phyloP scores from a whole-genome alignment of 2,113 vertebrate genomes.

The Lasiurus cinereus region DNA sequence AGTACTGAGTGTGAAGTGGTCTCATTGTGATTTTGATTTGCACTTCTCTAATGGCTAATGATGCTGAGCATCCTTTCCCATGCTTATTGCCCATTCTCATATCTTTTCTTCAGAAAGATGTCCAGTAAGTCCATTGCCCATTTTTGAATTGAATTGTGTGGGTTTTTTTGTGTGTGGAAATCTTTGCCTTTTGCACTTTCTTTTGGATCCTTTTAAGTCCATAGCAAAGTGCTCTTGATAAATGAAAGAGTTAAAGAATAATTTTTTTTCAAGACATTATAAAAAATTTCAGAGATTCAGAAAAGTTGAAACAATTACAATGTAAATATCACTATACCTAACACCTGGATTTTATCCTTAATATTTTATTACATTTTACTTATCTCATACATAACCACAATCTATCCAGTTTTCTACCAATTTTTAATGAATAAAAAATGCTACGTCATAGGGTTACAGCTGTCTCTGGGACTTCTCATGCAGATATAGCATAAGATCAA shows the following conservation, averaged over 20 bases:
- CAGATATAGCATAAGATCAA: neutral
- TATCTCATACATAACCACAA: neutral
- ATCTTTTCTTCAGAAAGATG: neutral
- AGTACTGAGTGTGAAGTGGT: neutral
- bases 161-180: neutral
- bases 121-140: neutral
- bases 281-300: slow-evolving; percentile 32
- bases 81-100: neutral
- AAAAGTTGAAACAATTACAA: neutral
- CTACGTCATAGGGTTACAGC: neutral
- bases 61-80: neutral
- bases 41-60: neutral
- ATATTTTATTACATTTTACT: neutral
- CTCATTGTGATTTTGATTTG: neutral
- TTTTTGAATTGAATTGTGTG: neutral
- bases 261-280: neutral
- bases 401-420: neutral
- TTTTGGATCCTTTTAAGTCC: neutral
- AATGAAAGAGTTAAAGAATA: slow-evolving; percentile 17
- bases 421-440: slow-evolving; percentile 45
- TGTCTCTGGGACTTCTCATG: neutral
- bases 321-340: neutral
- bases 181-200: neutral
- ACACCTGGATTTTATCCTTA: neutral
- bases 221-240: neutral